phyloP scores from a whole-genome alignment of 1,140 invertebrate genomes.

The Chymomyza costata region DNA sequence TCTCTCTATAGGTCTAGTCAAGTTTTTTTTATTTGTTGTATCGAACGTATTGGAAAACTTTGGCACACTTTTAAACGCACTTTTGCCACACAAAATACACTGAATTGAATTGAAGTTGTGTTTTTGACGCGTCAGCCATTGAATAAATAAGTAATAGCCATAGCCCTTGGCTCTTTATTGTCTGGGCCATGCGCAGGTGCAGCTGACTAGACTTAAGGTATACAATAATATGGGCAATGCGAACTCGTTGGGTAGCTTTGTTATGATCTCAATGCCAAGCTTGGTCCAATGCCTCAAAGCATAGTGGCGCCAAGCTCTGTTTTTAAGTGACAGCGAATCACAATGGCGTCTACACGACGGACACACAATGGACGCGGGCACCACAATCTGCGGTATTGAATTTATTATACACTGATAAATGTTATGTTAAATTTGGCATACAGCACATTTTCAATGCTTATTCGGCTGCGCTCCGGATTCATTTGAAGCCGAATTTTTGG shows the following conservation, averaged over 20 bases:
- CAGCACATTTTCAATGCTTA: too few relatives aligned
- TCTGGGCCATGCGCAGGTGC: too few relatives aligned
- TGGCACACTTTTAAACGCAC: conserved; percentile 62
- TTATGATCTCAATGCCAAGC: conserved; percentile 60
- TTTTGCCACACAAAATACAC: conserved; percentile 31
- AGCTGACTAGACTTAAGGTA: too few relatives aligned
- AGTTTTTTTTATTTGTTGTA: not conserved
- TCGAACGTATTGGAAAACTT: conserved; percentile 14
- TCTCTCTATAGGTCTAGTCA: not conserved
- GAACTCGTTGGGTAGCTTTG: conserved; percentile 11
- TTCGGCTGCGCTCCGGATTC: too few relatives aligned
- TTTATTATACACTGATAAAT: too few relatives aligned
- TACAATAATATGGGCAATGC: too few relatives aligned
- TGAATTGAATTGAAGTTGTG: not conserved
- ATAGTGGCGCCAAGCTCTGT: conserved; percentile 55
- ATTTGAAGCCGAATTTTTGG: too few relatives aligned
- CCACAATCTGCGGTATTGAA: conserved; percentile 45
- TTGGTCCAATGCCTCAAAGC: too few relatives aligned
- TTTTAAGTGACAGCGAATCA: conserved; percentile 53
- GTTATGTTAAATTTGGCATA: too few relatives aligned
- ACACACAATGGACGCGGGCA: conserved; percentile 29
- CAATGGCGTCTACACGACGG: conserved; percentile 44
- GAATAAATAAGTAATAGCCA: too few relatives aligned
- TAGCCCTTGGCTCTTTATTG: conserved; percentile 3
- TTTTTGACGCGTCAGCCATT: conserved; percentile 47